phyloP scores from a whole-genome alignment of 2,888 invertebrate genomes.

The Drosophila affinis region DNA sequence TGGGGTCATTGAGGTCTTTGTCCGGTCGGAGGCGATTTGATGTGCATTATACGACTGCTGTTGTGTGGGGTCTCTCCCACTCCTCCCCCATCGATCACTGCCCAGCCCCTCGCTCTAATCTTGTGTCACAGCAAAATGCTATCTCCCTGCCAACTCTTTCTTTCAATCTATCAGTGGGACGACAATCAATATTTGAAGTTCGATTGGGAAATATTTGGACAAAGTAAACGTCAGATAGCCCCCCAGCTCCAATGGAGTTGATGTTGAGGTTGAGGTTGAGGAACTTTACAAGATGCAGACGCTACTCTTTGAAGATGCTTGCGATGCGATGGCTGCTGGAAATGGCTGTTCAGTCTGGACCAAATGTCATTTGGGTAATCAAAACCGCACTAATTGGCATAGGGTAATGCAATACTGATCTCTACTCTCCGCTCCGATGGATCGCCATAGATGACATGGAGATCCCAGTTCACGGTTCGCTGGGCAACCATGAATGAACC shows the following conservation, averaged over 20 bases:
- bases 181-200: conserved; percentile 14
- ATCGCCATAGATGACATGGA: conserved; percentile 4
- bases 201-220: background rate
- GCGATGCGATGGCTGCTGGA: background rate
- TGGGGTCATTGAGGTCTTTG: conserved; percentile 18
- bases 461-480: conserved; percentile 47
- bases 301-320: background rate
- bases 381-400: conserved; percentile 69
- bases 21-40: too few species aligned
- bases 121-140: conserved; percentile 21
- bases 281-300: background rate
- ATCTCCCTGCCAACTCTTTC: conserved; percentile 16
- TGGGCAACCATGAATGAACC: conserved; percentile 57
- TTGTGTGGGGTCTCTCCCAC: conserved; percentile 25
- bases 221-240: conserved; percentile 10
- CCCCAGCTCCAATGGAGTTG: background rate
- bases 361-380: conserved; percentile 61
- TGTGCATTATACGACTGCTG: conserved; percentile 8
- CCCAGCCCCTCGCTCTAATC: conserved; percentile 14
- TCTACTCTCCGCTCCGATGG: background rate
- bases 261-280: background rate
- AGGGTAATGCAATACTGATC: conserved; percentile 65
- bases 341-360: conserved; percentile 6
- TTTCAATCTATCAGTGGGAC: conserved; percentile 4
- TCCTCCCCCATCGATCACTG: conserved; percentile 18